Conservation (phyloP, 2,113 vertebrate species). For the Apus apus region DNA sequence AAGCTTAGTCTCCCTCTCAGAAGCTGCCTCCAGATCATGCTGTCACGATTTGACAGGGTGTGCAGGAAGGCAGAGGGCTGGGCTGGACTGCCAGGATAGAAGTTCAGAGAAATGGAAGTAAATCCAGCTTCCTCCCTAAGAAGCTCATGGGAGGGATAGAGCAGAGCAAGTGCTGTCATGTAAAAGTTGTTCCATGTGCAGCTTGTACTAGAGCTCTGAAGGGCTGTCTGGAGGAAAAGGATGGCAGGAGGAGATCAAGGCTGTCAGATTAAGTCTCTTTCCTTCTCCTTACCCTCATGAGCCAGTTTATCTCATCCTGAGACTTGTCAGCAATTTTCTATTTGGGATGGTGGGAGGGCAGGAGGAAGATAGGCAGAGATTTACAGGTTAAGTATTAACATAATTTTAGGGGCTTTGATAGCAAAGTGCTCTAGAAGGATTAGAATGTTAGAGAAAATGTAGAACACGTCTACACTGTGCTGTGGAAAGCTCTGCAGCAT, state of each 20-base stretch:
- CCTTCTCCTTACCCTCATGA: constrained; percentile 3
- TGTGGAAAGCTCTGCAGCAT: not conserved
- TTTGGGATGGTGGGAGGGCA: constrained; percentile 21
- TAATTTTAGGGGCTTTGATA: constrained; percentile 1
- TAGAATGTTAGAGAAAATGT: not conserved
- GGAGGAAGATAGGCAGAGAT: constrained; percentile 35
- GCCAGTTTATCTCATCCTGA: constrained; percentile 50
- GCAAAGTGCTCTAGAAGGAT: not conserved
- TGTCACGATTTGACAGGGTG: constrained; percentile 43
- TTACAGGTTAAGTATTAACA: constrained; percentile 38
- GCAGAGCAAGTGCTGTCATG: not conserved
- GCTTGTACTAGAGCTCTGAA: not conserved
- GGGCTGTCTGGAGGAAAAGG: not conserved
- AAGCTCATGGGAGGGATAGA: not conserved
- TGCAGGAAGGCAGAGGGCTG: not conserved
- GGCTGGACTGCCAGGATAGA: not conserved
- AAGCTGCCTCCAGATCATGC: not conserved
- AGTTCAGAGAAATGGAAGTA: not conserved
- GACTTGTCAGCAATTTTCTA: constrained; percentile 52
- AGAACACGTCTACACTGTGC: not conserved
- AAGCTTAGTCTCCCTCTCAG: constrained; percentile 33
- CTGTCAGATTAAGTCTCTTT: constrained; percentile 41
- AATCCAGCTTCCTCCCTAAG: constrained; percentile 40
- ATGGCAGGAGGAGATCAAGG: constrained; percentile 14
- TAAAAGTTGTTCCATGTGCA: not conserved